Evolutionary conservation across 2,888 invertebrate genomes (phyloP), one percentile per base, ranked within the genome.

Genomic region (Apodemia zela): DNA sequence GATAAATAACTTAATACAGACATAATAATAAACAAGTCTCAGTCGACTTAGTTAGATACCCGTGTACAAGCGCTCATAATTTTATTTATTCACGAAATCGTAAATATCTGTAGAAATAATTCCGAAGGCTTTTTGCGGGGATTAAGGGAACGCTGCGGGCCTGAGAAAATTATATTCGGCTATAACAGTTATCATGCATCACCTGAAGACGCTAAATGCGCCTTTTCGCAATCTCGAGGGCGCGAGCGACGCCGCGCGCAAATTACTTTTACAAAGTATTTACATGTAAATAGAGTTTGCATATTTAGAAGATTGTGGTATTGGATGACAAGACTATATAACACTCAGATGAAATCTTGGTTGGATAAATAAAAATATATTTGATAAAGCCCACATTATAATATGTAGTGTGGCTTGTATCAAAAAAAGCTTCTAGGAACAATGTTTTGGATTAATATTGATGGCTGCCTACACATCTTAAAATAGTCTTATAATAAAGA

Each of bases 251-350:
- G 83, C 81, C 75, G 79, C 75, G 86, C 84, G 85, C 82, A 88
- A 89, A 91, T 91, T 91, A 91, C 90, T 91, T 91, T 91, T 89
- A 89, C 90, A 86, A 89, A 89, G 90, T 91, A 91, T 91, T 91
- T 89, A 90, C 89, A 90, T 89, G 89, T 87, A 90, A 91, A 91
- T 91, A 91, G 90, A 89, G 83, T 78, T 78, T 77, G 78, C 67
- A 72, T 78, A 76, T 78, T 78, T 73, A 73, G 77, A 78, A 82
- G 77, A 84, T 81, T 77, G 82, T 70, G 78, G 79, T 78, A 73
- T 65, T 75, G 75, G 78, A 72, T 74, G 73, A 70, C 21, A 51
- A 18, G 13, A 51, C 51, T 13, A 51, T 51, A n/a, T 49, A 49
- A 51, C 6, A 47, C 17, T 5, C 2, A 47, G 17, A 17, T 47